A percentile compares a stretch with the other conserved stretches of the same genome.
These are phyloP conservation scores for Eulemur coronatus DNA, from an alignment of 2,797 vertebrate species.

Conservation along the genomic window DNA sequence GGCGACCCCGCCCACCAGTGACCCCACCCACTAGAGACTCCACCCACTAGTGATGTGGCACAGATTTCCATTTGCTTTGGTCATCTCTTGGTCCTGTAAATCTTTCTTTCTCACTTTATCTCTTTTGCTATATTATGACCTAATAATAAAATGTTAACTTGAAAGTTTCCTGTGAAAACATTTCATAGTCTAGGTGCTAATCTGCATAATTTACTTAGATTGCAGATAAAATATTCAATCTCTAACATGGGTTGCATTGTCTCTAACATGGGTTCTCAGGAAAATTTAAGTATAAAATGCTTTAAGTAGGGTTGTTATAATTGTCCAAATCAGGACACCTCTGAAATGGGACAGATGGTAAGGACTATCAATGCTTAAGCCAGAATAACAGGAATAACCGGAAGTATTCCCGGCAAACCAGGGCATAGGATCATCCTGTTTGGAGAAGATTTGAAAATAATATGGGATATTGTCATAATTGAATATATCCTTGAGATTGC, in stretches of 20 bases:
- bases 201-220: background rate
- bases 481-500: background rate
- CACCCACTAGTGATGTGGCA: background rate
- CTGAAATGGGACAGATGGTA: background rate
- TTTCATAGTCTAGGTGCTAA: background rate
- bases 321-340: background rate
- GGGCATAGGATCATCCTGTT: background rate
- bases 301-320: background rate
- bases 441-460: background rate
- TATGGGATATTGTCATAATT: background rate
- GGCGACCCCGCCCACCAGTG: background rate
- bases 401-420: background rate
- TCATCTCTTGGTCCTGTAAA: background rate
- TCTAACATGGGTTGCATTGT: background rate
- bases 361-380: background rate
- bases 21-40: background rate
- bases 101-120: background rate
- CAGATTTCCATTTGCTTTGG: background rate
- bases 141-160: slow-evolving; percentile 35
- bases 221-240: background rate
- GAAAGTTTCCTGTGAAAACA: slow-evolving; percentile 11
- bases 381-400: background rate
- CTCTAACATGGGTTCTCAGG: background rate
- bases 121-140: background rate
- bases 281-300: slow-evolving; percentile 23